Percentiles rank a stretch among this genome's conserved stretches.
Conservation (phyloP, 2,888 invertebrate genomes). For the Tryphoninae sp. region DNA sequence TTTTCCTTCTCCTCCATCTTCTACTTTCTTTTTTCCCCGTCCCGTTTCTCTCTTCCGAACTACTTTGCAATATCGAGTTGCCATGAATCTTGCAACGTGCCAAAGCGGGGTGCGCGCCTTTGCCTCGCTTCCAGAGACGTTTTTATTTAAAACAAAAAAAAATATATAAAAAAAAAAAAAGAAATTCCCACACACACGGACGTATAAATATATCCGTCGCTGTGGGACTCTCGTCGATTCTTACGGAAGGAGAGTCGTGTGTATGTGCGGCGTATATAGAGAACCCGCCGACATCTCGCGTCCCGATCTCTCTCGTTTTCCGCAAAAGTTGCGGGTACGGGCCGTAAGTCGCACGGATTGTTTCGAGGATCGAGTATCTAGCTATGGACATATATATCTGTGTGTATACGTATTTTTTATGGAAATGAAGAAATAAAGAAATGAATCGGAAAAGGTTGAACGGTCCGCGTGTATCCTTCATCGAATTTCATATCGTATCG, state of each 20-base stretch:
- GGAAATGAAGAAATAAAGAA: conserved; percentile 51
- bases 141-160: conserved; percentile 56
- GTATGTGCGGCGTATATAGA: conserved; percentile 4
- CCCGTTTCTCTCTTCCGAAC: conserved; percentile 51
- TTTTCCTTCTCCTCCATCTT: conserved; percentile 19
- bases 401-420: conserved; percentile 5
- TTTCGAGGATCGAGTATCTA: conserved; percentile 39
- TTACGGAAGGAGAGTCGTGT: conserved; percentile 34
- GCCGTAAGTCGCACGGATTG: conserved; percentile 55
- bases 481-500: conserved; percentile 54
- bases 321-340: conserved; percentile 37
- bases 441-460: conserved; percentile 39
- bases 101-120: conserved; percentile 54
- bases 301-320: conserved; percentile 43
- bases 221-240: conserved; percentile 28
- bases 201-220: conserved; percentile 3
- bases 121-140: conserved; percentile 51
- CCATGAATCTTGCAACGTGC: conserved; percentile 64
- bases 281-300: conserved; percentile 46
- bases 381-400: background rate
- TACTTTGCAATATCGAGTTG: conserved; percentile 65
- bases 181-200: background rate
- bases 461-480: conserved; percentile 35
- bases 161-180: background rate
- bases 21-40: conserved; percentile 26